Base-by-base conservation (phyloP, 2,797 vertebrate species). In the Lacerta viridis region DNA sequence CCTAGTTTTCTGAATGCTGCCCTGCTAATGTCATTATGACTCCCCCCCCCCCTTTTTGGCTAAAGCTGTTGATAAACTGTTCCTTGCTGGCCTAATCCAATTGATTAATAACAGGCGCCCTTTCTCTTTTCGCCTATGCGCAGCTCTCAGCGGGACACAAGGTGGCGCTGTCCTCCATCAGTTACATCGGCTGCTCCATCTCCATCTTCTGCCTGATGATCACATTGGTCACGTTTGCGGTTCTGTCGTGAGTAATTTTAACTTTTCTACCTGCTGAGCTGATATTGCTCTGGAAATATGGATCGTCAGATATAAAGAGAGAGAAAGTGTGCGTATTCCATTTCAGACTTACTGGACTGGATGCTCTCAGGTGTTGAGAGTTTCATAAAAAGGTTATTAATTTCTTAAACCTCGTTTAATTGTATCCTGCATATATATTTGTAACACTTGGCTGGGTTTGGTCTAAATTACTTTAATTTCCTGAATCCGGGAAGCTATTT, bases 151-250 rank as follows among this genome's bases (percentile, higher is more conserved):
- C 43, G 0, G 97, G 95, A 96, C 98, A 99, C 98, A 97, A 97
- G 98, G 97, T 99, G 98, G 99, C 98, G 83, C 98, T 99, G 68
- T 99, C 98, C 80, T 97, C 98, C 96, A 99, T 99, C 90, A 99
- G 98, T 94, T 99, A 99, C 71, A 83, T 99, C 0, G 99, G 99
- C 93, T 99, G 99, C 39, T 98, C 98, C 0, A 96, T 99, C 90
- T 99, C 99, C 25, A 98, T 99, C 95, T 96, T 99, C 96, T 99
- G 98, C 93, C 96, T 99, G 93, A 95, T 96, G 68, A 97, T 99
- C 96, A 99, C 99, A 0, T 97, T 99, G 93, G 97, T 98, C 95
- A 99, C 99, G 50, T 99, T 99, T 88, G 98, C 98, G 1, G 93
- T 99, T 80, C 96, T 99, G 69, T 99, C 98, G 99, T 99, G 96